Conservation (phyloP, 2,888 invertebrate species). For the Acleris holmiana region DNA sequence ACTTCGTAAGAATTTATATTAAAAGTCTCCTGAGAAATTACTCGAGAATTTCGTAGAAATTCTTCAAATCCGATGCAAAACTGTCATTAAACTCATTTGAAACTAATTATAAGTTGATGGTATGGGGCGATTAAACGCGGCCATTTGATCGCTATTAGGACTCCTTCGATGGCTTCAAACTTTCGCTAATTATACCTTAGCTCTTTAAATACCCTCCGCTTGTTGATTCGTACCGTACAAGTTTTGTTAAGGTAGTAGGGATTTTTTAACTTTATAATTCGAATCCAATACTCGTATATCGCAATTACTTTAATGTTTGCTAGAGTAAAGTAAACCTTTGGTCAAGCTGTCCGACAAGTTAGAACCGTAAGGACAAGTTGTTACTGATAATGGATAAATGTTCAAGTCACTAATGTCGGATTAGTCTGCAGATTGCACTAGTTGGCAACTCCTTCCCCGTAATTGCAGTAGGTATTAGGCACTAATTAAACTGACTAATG, state of each 20-base stretch:
- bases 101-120: constrained; percentile 60
- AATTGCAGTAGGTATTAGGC: not conserved
- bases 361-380: not conserved
- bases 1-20: constrained; percentile 49
- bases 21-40: constrained; percentile 45
- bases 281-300: not conserved
- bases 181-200: constrained; percentile 45
- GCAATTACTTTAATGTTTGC: not conserved
- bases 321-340: not conserved
- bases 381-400: constrained; percentile 1
- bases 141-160: constrained; percentile 60
- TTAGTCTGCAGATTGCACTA: constrained; percentile 2
- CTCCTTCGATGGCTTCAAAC: constrained; percentile 47
- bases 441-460: not conserved
- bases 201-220: constrained; percentile 16
- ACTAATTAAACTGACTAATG: not conserved
- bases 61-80: constrained; percentile 45
- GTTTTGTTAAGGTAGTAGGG: not conserved
- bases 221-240: constrained; percentile 13
- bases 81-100: constrained; percentile 60
- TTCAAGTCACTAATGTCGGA: not conserved
- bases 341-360: not conserved
- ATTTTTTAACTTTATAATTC: constrained; percentile 6
- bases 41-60: constrained; percentile 46
- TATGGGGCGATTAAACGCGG: constrained; percentile 53